These are phyloP conservation scores for Poeciliopsis prolifica DNA, from an alignment of 2,113 vertebrate species.

Conservation along the genomic window DNA sequence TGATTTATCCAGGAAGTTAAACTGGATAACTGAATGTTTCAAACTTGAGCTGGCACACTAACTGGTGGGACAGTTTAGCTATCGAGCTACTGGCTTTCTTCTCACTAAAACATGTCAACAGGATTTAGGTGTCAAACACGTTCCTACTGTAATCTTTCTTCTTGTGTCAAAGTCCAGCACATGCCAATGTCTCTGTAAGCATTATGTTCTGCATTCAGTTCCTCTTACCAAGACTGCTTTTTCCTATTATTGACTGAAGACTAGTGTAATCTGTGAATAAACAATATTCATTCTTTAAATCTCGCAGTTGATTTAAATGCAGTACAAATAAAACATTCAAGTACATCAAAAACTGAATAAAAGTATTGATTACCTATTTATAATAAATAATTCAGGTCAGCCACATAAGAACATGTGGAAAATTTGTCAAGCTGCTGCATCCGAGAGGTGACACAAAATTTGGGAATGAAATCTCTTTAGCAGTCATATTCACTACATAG, in stretches of 20 bases:
- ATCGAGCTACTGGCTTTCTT: constrained; percentile 6
- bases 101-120: constrained; percentile 20
- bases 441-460: constrained; percentile 10
- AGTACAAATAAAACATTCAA: not conserved
- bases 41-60: constrained; percentile 7
- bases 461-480: not conserved
- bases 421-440: constrained; percentile 21
- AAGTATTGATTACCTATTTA: not conserved
- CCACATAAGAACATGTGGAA: not conserved
- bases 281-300: constrained; percentile 69
- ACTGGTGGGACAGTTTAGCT: not conserved
- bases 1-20: not conserved
- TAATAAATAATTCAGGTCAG: not conserved
- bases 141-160: constrained; percentile 28
- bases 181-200: constrained; percentile 62
- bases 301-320: constrained; percentile 19
- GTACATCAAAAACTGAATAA: not conserved
- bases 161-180: constrained; percentile 49
- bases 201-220: constrained; percentile 70
- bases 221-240: constrained; percentile 61
- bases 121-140: constrained; percentile 24
- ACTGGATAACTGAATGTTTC: not conserved
- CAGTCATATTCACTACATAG: not conserved
- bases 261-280: constrained; percentile 68
- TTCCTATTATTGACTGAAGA: constrained; percentile 50